Evolutionary conservation across 2,797 vertebrate species (phyloP).

Genomic region (Ctenopoma kingsleyae): DNA sequence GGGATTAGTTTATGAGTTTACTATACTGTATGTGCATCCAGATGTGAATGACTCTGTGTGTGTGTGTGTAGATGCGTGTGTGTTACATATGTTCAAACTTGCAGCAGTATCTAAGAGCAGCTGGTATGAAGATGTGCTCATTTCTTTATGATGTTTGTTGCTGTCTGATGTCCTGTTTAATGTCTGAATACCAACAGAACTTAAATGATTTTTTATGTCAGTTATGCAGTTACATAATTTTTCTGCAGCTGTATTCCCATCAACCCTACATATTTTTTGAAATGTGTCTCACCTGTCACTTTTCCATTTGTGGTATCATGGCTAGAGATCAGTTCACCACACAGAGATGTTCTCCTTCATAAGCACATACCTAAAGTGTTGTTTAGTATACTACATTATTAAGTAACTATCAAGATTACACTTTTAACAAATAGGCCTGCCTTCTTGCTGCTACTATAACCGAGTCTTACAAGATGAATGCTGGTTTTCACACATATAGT

Average conservation of each 20-base stretch:
- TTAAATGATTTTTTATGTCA: neutral
- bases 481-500: conserved; percentile 12
- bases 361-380: neutral
- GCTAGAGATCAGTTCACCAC: neutral
- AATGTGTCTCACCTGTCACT: conserved; percentile 12
- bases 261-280: neutral
- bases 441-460: conserved; percentile 25
- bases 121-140: neutral
- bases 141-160: conserved; percentile 1
- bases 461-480: conserved; percentile 28
- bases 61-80: conserved; percentile 5
- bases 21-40: neutral
- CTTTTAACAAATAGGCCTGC: conserved; percentile 20
- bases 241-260: conserved; percentile 11
- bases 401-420: conserved; percentile 13
- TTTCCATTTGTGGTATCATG: conserved; percentile 13
- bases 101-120: neutral
- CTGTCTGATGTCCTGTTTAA: neutral
- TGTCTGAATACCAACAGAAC: neutral
- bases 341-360: neutral
- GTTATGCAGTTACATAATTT: neutral
- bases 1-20: conserved; percentile 12
- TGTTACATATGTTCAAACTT: neutral
- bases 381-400: conserved; percentile 2
- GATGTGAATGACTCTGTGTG: neutral